Percentiles rank a stretch among this genome's conserved stretches.
Conservation (phyloP, 2,888 invertebrate species). For the Endomychus coccineus region DNA sequence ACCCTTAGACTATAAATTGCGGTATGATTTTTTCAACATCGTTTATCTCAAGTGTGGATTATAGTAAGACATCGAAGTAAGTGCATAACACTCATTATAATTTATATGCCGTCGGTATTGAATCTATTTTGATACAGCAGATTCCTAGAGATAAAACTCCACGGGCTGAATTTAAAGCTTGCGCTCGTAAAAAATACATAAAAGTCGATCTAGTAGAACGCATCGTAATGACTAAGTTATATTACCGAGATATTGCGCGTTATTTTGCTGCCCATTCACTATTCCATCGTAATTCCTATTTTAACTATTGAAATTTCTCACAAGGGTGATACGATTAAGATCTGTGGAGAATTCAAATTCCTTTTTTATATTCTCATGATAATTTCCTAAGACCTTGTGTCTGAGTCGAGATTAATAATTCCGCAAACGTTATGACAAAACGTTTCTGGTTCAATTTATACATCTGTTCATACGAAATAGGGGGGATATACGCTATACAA, state of each 20-base stretch:
- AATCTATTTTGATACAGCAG: constrained; percentile 27
- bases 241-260: constrained; percentile 32
- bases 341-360: too few species aligned
- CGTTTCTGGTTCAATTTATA: too few species aligned
- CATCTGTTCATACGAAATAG: too few species aligned
- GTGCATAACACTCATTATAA: constrained; percentile 17
- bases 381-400: too few species aligned
- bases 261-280: constrained; percentile 17
- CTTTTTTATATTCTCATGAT: too few species aligned
- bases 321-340: constrained; percentile 16
- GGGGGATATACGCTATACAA: too few species aligned
- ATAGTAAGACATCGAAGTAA: constrained; percentile 14
- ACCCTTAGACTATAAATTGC: too few species aligned
- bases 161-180: constrained; percentile 29
- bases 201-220: constrained; percentile 38
- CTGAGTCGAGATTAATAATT: too few species aligned
- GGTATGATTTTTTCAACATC: constrained; percentile 13
- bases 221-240: constrained; percentile 36
- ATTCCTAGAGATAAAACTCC: constrained; percentile 28
- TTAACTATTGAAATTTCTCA: constrained; percentile 17
- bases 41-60: constrained; percentile 10
- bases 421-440: too few species aligned
- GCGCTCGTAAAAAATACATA: constrained; percentile 36
- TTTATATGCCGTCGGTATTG: constrained; percentile 17
- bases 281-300: constrained; percentile 16